Percentiles rank a stretch among this genome's conserved stretches.
Evolutionary conservation across 92 coral and sea anemone species (phyloP).

Genomic region (Montipora capitata): DNA sequence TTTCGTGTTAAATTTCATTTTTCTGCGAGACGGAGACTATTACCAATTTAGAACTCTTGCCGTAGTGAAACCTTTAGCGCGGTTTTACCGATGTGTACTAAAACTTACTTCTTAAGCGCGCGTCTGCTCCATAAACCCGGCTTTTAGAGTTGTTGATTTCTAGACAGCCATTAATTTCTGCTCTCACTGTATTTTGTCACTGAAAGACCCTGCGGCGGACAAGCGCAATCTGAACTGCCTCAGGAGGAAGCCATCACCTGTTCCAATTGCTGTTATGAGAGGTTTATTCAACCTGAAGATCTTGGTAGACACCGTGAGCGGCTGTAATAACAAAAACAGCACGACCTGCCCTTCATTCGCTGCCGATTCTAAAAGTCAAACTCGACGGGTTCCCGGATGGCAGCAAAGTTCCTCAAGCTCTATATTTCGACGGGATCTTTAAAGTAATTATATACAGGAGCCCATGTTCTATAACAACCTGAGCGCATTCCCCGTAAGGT

Average conservation of each 20-base stretch:
- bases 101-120: not conserved
- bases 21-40: no score
- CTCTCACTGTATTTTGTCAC: not conserved
- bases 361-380: not conserved
- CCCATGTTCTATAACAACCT: not conserved
- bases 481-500: not conserved
- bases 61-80: no score
- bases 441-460: not conserved
- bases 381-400: not conserved
- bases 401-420: not conserved
- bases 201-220: slow-evolving; percentile 30
- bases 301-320: not conserved
- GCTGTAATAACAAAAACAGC: slow-evolving; percentile 26
- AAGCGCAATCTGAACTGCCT: slow-evolving; percentile 9
- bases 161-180: not conserved
- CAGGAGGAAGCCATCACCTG: slow-evolving; percentile 17
- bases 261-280: slow-evolving; percentile 10
- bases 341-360: not conserved
- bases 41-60: no score
- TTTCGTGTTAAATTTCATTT: not conserved
- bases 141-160: not conserved
- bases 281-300: not conserved
- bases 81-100: not conserved
- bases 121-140: not conserved
- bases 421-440: not conserved